Percentiles rank a stretch among this genome's conserved stretches.
phyloP scores from a whole-genome alignment of 1,140 invertebrate species.

The Eupristina koningsbergeri region DNA sequence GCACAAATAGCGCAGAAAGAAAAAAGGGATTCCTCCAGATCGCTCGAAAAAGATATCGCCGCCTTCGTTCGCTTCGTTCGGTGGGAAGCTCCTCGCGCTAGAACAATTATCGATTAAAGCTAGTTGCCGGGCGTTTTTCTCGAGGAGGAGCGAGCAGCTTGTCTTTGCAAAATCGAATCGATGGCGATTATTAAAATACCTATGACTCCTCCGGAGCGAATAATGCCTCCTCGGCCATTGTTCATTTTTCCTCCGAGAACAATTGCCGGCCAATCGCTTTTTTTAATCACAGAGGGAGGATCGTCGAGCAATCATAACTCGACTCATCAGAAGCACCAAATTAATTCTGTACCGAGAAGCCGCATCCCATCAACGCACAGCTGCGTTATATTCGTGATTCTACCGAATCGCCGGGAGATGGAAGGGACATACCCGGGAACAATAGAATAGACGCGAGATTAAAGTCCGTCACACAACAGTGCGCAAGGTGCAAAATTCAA shows the following conservation, averaged over 20 bases:
- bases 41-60: too few species aligned
- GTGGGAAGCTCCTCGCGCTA: not conserved
- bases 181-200: too few species aligned
- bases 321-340: too few species aligned
- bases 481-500: slow-evolving; percentile 16
- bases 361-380: not conserved
- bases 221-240: not conserved
- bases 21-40: too few species aligned
- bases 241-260: not conserved
- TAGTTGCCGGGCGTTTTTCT: too few species aligned
- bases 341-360: not conserved
- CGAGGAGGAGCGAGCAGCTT: too few species aligned
- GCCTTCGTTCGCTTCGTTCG: too few species aligned
- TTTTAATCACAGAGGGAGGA: too few species aligned
- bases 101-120: slow-evolving; percentile 9
- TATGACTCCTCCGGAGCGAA: not conserved
- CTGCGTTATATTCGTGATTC: not conserved
- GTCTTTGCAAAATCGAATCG: too few species aligned
- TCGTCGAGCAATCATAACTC: too few species aligned
- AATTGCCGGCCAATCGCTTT: too few species aligned
- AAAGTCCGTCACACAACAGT: slow-evolving; percentile 30
- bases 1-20: too few species aligned
- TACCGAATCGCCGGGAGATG: not conserved
- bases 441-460: slow-evolving; percentile 9
- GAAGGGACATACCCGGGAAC: not conserved